These are phyloP conservation scores for Pyrochroa serraticornis DNA, from an alignment of 2,888 invertebrate genomes.

Conservation along the genomic window DNA sequence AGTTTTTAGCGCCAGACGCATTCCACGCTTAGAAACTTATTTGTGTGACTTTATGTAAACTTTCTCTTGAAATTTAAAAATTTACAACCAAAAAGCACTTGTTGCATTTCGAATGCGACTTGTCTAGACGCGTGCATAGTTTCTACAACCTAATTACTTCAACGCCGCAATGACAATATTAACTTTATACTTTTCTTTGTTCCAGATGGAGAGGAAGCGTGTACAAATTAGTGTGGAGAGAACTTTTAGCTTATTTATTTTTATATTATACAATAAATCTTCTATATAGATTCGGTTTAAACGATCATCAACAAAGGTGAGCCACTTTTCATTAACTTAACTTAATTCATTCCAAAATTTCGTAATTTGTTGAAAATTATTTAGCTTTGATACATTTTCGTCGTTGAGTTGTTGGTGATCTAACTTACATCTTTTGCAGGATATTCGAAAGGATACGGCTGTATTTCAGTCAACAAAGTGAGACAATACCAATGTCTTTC, in stretches of 20 bases:
- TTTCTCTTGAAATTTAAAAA: conserved; percentile 24
- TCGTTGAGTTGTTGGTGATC: no score
- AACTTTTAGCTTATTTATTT: conserved; percentile 84
- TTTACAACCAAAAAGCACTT: conserved; percentile 11
- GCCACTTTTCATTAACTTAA: conserved; percentile 40
- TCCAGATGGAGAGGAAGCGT: conserved; percentile 94
- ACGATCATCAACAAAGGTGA: conserved; percentile 80
- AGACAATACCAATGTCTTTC: conserved; percentile 93
- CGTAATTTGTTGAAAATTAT: not conserved
- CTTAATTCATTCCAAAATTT: not conserved
- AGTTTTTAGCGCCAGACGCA: conserved; percentile 12
- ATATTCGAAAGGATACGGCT: conserved; percentile 84
- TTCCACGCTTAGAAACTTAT: conserved; percentile 20
- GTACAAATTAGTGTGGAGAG: conserved; percentile 94
- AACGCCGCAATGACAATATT: not conserved
- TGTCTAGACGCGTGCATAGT: conserved; percentile 13
- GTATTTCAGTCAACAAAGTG: conserved; percentile 87
- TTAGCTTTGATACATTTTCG: no score
- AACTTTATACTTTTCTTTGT: conserved; percentile 46
- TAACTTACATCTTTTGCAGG: conserved; percentile 62
- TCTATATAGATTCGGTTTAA: conserved; percentile 83
- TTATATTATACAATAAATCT: conserved; percentile 88
- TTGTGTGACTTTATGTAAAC: conserved; percentile 6
- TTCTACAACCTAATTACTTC: conserved; percentile 12
- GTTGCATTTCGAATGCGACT: conserved; percentile 4